Evolutionary conservation across 2,797 vertebrate species (phyloP).

Genomic region (Atherinosoma microstoma): DNA sequence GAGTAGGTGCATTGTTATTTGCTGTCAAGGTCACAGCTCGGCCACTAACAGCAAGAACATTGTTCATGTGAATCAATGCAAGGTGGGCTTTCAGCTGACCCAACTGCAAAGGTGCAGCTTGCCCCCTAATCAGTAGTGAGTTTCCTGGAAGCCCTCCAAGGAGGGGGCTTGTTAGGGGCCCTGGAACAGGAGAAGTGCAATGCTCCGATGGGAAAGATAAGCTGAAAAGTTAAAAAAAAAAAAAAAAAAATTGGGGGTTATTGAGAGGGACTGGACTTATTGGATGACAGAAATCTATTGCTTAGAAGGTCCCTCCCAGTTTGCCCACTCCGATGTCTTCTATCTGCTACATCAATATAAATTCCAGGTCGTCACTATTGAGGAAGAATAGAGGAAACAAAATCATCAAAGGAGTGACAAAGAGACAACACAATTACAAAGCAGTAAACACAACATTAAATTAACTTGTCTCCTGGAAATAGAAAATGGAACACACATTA

Average conservation of each 20-base stretch:
- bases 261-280: slow-evolving; percentile 27
- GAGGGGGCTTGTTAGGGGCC: slow-evolving; percentile 43
- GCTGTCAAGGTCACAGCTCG: slow-evolving; percentile 28
- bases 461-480: background rate
- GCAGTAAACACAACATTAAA: background rate
- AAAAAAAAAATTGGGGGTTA: slow-evolving; percentile 62
- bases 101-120: slow-evolving; percentile 85
- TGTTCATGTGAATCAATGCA: slow-evolving; percentile 63
- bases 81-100: slow-evolving; percentile 88
- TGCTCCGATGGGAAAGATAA: slow-evolving; percentile 58
- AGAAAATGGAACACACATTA: background rate
- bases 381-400: slow-evolving; percentile 20
- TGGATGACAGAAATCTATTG: slow-evolving; percentile 22
- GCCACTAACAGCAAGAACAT: slow-evolving; percentile 64
- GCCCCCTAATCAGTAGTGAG: slow-evolving; percentile 85
- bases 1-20: slow-evolving; percentile 20
- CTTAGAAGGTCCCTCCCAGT: slow-evolving; percentile 9
- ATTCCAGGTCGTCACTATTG: slow-evolving; percentile 34
- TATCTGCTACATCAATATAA: slow-evolving; percentile 3
- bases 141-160: slow-evolving; percentile 74
- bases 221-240: slow-evolving; percentile 63
- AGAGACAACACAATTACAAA: slow-evolving; percentile 19
- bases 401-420: slow-evolving; percentile 14
- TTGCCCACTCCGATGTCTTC: background rate
- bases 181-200: slow-evolving; percentile 39